phyloP scores from a whole-genome alignment of 2,797 vertebrate genomes.

The Microctenopoma stevenorrisi region DNA sequence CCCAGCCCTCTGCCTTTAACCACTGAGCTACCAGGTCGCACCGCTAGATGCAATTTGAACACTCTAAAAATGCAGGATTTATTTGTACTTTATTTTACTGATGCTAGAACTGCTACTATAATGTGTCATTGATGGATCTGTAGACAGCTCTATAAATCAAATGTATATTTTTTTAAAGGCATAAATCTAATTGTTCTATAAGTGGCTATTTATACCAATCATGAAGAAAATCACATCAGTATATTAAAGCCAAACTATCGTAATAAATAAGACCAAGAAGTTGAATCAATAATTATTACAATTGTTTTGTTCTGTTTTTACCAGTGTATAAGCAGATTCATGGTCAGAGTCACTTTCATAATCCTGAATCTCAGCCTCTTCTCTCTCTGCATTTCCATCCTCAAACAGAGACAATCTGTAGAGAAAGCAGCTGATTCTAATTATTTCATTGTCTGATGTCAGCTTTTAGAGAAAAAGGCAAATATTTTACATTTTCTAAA shows the following conservation, averaged over 20 bases:
- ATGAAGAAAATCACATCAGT: neutral
- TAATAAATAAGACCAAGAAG: neutral
- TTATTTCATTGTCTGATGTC: neutral
- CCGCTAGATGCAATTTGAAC: no score
- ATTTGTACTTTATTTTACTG: neutral
- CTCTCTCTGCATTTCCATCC: slow-evolving; percentile 68
- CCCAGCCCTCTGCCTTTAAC: no score
- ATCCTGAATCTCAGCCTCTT: slow-evolving; percentile 72
- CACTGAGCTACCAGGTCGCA: no score
- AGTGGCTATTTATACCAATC: neutral
- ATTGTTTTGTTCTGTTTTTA: slow-evolving; percentile 29
- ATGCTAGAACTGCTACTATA: neutral
- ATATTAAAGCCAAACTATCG: neutral
- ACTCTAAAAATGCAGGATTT: neutral
- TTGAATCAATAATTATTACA: neutral
- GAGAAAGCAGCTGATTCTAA: neutral
- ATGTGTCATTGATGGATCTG: neutral
- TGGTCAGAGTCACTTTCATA: slow-evolving; percentile 68
- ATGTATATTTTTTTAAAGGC: neutral
- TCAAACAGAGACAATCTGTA: slow-evolving; percentile 81
- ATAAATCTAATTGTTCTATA: neutral
- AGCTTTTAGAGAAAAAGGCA: neutral
- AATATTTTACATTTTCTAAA: neutral
- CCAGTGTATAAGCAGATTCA: slow-evolving; percentile 61
- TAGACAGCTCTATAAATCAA: neutral